Conservation (phyloP, 2,888 invertebrate species). For the Dasysyrphus tricinctus region DNA sequence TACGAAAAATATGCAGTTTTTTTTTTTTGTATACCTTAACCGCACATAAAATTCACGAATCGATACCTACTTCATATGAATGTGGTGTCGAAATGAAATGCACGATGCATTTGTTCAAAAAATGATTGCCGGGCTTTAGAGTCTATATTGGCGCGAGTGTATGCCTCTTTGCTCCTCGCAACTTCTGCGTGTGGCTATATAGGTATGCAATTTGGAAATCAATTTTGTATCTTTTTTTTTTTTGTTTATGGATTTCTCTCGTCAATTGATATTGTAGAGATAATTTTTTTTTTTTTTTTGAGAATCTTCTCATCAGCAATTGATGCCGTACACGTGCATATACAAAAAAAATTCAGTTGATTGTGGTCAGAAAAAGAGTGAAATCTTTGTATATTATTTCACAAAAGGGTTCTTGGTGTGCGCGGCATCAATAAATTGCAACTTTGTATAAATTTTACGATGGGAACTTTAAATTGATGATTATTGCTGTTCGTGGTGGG, state of each 20-base stretch:
- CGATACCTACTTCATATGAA: conserved; percentile 59
- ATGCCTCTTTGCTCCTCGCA: background rate
- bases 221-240: conserved; percentile 42
- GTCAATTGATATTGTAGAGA: conserved; percentile 60
- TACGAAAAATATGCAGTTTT: conserved; percentile 49
- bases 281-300: conserved; percentile 25
- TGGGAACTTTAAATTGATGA: conserved; percentile 45
- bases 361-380: conserved; percentile 22
- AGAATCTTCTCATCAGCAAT: conserved; percentile 48
- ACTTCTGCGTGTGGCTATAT: conserved; percentile 9
- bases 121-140: conserved; percentile 42
- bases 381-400: background rate
- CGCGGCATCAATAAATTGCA: conserved; percentile 12
- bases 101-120: conserved; percentile 62
- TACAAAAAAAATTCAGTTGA: conserved; percentile 20
- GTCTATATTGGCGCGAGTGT: background rate
- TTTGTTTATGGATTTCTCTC: conserved; percentile 33
- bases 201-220: conserved; percentile 64
- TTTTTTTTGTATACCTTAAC: conserved; percentile 40
- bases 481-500: conserved; percentile 44
- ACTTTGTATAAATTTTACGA: conserved; percentile 45
- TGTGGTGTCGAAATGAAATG: conserved; percentile 71
- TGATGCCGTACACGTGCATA: conserved; percentile 57
- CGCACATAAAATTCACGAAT: conserved; percentile 51
- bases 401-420: conserved; percentile 1